Evolutionary conservation across 1,140 invertebrate genomes (phyloP).

Genomic region (silkworm (Bombyx mori)): DNA sequence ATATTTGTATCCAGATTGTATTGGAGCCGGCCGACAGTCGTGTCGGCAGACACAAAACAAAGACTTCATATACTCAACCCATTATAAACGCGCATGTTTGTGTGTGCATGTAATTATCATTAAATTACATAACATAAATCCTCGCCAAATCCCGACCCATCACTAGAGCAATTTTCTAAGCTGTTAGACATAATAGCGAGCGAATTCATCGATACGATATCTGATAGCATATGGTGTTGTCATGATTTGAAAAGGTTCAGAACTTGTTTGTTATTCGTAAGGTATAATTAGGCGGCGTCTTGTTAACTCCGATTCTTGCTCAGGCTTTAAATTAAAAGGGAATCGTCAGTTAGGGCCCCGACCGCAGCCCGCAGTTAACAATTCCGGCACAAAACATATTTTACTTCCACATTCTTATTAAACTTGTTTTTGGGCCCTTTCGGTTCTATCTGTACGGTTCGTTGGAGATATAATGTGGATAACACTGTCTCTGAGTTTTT

Average conservation of each 20-base stretch:
- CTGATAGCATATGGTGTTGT: slow-evolving; percentile 49
- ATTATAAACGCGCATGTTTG: background rate
- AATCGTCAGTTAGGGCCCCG: slow-evolving; percentile 39
- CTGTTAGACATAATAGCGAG: slow-evolving; percentile 3
- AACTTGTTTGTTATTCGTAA: slow-evolving; percentile 58
- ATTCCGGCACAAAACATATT: slow-evolving; percentile 67
- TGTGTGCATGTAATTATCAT: background rate
- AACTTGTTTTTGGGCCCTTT: slow-evolving; percentile 53
- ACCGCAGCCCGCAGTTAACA: slow-evolving; percentile 61
- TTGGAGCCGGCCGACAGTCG: too few species aligned
- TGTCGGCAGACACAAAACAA: too few species aligned
- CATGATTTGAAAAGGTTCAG: slow-evolving; percentile 39
- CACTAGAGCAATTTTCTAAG: slow-evolving; percentile 6
- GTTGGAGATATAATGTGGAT: slow-evolving; percentile 29
- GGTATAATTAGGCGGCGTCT: slow-evolving; percentile 62
- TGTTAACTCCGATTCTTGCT: slow-evolving; percentile 56
- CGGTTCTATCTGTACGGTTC: slow-evolving; percentile 39
- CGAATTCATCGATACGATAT: slow-evolving; percentile 1
- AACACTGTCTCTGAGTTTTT: slow-evolving; percentile 6
- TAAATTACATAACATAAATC: slow-evolving; percentile 4
- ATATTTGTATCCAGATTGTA: too few species aligned
- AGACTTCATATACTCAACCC: background rate
- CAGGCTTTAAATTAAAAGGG: slow-evolving; percentile 66
- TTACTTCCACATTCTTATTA: slow-evolving; percentile 67
- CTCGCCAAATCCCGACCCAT: slow-evolving; percentile 1